Evolutionary conservation across 2,797 vertebrate genomes (phyloP), one percentile per base, ranked within the genome.

Genomic region (Falco biarmicus): DNA sequence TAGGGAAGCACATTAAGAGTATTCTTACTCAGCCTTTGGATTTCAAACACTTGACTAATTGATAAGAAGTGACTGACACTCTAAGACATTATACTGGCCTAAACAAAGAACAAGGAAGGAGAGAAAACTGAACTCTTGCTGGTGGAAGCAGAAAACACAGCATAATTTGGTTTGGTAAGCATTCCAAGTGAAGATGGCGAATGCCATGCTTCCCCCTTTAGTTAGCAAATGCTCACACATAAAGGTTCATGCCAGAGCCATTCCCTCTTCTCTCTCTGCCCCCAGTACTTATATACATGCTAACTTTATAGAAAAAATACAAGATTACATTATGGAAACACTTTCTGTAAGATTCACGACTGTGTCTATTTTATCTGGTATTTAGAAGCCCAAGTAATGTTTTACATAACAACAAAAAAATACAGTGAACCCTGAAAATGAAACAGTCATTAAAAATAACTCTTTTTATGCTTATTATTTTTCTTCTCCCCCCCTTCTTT

Each of bases 401-500:
- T 43, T 71, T 88, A 34, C 39, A 39, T 39, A 39, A 39, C 39
- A 39, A 39, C 16, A n/a, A 78, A 7, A 59, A n/a, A 73, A 73
- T 18, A 34, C 11, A 32, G 19, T 73, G 6, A 87, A 45, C 2
- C 2, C 20, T 17, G 18, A 71, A 82, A 91, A 80, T 56, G 45
- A 50, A 68, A 50, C 4, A 54, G 9, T 64, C 7, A 28, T 71
- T 63, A 86, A 73, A 75, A 70, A 70, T 14, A 4, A 54, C 2
- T 83, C 12, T 2, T 60, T 80, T 65, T 34, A 37, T 15, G 8
- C 0, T 65, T 60, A 14, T 28, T 37, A 7, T 18, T 48, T 48
- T 54, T 11, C 7, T n/a, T 10, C 6, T 5, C 4, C 7, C 2
- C 6, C 39, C 39, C 3, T 10, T 5, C 37, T 10, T 3, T 24